Conservation (phyloP, 2,113 vertebrate species). For the Halcyon senegalensis region DNA sequence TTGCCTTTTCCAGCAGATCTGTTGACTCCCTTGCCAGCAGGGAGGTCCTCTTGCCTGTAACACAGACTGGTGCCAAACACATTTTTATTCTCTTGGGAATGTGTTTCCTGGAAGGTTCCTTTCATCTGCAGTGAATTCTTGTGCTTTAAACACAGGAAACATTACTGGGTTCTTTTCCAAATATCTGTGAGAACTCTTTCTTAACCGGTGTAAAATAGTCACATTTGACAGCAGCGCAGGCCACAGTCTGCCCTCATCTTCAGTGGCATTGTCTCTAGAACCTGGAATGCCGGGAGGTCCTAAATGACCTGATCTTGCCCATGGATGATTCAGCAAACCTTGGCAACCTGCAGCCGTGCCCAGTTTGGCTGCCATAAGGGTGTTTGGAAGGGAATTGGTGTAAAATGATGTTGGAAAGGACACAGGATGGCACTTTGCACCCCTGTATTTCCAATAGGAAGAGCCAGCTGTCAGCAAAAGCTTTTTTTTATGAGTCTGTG, state of each 20-base stretch:
- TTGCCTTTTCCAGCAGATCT: neutral
- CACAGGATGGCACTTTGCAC: neutral
- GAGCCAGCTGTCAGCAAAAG: neutral
- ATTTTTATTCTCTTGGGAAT: neutral
- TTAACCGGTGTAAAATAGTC: neutral
- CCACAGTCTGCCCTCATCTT: neutral
- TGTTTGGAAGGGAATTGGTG: neutral
- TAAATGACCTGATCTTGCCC: neutral
- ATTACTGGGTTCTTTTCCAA: neutral
- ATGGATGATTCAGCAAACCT: neutral
- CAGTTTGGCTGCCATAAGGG: neutral
- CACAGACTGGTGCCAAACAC: neutral
- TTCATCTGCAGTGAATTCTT: neutral
- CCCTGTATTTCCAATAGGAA: neutral
- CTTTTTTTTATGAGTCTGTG: neutral
- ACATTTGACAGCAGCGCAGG: neutral
- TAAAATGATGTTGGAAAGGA: neutral
- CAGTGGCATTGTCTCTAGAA: neutral
- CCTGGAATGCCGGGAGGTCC: neutral
- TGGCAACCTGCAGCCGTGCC: neutral
- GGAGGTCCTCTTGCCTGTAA: neutral
- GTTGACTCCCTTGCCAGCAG: neutral
- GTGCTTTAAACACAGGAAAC: constrained; percentile 26
- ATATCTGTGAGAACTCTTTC: neutral
- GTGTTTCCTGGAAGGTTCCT: neutral